Base-by-base conservation (phyloP, 2,888 invertebrate genomes). In the Philereme transversata region DNA sequence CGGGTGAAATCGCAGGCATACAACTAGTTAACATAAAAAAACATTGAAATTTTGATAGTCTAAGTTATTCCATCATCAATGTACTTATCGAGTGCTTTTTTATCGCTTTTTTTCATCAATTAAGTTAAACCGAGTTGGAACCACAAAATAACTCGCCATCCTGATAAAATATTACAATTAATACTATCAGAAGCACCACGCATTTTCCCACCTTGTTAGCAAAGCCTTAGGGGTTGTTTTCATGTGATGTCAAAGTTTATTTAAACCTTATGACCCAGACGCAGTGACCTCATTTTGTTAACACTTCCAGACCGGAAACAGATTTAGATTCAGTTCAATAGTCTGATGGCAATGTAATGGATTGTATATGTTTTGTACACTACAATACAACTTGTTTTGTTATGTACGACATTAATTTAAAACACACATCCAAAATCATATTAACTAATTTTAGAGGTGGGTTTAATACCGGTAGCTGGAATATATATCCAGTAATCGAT, bases 201-300 rank as follows among this genome's bases (percentile, higher is more conserved):
- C 7, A 7, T 49, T n/a, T 51, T 33, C 10, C 5, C 5, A 57
- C 51, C n/a, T 6, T 51, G 7, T 41, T 41, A 5, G 1, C 10
- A 22, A 40, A 8, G 0, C 0, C 2, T 4, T 52, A 57, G 44
- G 45, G 57, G 9, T 50, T 43, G 7, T 44, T 48, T 60, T 57
- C n/a, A 35, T 40, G n/a, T 52, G 34, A 3, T 1, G 22, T 34
- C 22, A 2, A 33, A 38, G 51, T 60, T 46, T 60, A 51, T 47
- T 41, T 52, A 5, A 46, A 51, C 35, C 44, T 41, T 34, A 11
- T 49, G 53, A 64, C 66, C 69, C 69, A 71, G 72, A 73, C 72
- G 43, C 44, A 44, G 9, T 69, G 72, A 72, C 72, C 72, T 62
- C 65, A 63, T 71, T 70, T 62, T n/a, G 52, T 57, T 59, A 55